Percentiles rank a stretch among this genome's conserved stretches.
Evolutionary conservation across 1,140 invertebrate species (phyloP).

Genomic region (Samia ricini): DNA sequence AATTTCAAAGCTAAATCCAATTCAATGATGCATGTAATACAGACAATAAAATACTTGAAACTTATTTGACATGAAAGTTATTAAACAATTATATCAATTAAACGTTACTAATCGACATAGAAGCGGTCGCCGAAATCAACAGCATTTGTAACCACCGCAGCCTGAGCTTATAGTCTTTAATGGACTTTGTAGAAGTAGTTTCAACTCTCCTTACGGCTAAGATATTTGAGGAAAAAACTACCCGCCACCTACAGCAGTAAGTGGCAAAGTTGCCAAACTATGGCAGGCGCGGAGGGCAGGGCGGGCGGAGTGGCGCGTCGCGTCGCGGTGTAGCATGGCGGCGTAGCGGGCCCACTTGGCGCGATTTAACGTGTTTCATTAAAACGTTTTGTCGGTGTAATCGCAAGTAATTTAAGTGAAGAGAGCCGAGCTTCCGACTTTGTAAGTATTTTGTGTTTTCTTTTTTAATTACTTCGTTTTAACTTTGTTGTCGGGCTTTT

Average conservation of each 20-base stretch:
- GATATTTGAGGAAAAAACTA: conserved; percentile 75
- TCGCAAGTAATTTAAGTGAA: conserved; percentile 77
- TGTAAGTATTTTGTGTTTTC: conserved; percentile 77
- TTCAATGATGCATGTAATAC: too few relatives aligned
- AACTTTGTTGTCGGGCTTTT: conserved; percentile 73
- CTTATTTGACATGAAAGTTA: conserved; percentile 31
- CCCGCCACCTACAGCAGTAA: conserved; percentile 54
- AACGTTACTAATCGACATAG: conserved; percentile 59
- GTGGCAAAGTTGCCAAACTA: conserved; percentile 62
- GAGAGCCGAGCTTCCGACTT: conserved; percentile 75
- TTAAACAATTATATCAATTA: conserved; percentile 59
- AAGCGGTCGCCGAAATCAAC: conserved; percentile 62
- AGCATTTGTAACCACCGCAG: conserved; percentile 66
- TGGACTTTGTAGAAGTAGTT: conserved; percentile 72
- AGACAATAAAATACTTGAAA: neutral
- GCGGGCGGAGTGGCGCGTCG: conserved; percentile 27
- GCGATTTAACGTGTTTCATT: conserved; percentile 75
- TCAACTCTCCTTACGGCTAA: conserved; percentile 72
- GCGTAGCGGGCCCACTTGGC: conserved; percentile 53
- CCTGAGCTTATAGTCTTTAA: conserved; percentile 71
- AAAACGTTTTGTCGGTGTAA: conserved; percentile 76
- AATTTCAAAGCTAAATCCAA: too few relatives aligned
- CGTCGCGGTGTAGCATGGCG: conserved; percentile 31
- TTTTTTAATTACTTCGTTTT: conserved; percentile 78
- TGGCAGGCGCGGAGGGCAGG: conserved; percentile 39